Base-by-base conservation (phyloP, 2,888 invertebrate genomes). In the Tolmerus cingulatus region DNA sequence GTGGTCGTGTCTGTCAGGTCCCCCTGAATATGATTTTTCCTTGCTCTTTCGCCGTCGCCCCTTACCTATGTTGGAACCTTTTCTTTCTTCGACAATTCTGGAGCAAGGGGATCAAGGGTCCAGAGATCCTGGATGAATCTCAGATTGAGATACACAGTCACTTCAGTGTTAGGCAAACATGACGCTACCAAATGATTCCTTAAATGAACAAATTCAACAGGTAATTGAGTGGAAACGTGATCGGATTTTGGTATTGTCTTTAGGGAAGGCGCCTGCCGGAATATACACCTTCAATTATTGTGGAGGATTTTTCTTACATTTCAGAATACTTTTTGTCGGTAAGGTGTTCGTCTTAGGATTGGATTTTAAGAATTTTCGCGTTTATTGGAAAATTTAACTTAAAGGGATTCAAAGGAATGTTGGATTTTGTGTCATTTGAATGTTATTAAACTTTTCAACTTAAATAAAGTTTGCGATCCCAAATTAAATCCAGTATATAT, bases 201-300 rank as follows among this genome's bases (percentile, higher is more conserved):
- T 88, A 89, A 90, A 89, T 89, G 89, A 89, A 89, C 89, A 90
- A 89, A 90, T 90, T 89, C 89, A 90, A 90, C 90, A 91, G 91
- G 91, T 92, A 92, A 92, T 92, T 92, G 92, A 91, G 90, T 91
- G 91, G 91, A 92, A 92, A 92, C 91, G 91, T 91, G 90, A 90
- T 90, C 91, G 90, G 91, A 91, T 91, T 92, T 91, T 90, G 90
- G 90, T 90, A 91, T 91, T 90, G 86, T 87, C 81, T 30, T 88
- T 34, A n/a, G 74, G 84, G 40, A 40, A 34, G 37, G 19, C 40
- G 43, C 27, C 27, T 66, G 27, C 27, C 66, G 5, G 66, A n/a
- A 27, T 66, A 12, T 66, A 66, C 66, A 66, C 19, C 57, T 66
- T 9, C 23, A 66, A 66, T 66, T 66, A 66, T 66, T 66, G 23